Evolutionary conservation across 2,797 vertebrate genomes (phyloP).

Genomic region (Morelia viridis): DNA sequence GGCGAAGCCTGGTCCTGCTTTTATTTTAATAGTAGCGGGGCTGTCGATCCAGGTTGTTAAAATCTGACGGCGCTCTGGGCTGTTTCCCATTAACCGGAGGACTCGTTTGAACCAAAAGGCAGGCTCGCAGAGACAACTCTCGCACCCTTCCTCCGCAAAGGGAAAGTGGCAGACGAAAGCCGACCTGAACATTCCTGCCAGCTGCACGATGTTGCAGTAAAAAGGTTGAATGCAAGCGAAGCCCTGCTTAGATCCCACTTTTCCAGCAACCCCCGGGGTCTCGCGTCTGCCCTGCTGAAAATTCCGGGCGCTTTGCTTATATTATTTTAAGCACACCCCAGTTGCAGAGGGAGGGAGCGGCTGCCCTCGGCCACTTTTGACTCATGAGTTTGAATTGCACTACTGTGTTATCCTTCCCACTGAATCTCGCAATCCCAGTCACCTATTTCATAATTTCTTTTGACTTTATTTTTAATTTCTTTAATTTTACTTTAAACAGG

Average conservation of each 20-base stretch:
- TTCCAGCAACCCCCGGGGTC: neutral
- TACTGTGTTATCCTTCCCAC: too few relatives aligned
- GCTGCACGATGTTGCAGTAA: neutral
- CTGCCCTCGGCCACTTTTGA: neutral
- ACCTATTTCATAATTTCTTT: neutral
- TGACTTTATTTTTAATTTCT: neutral
- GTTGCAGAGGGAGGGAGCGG: neutral
- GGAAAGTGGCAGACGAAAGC: neutral
- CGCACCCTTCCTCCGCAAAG: neutral
- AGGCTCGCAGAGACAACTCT: neutral
- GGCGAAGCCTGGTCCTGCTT: neutral
- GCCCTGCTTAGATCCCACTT: neutral
- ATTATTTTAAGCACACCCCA: neutral
- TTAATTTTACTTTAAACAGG: neutral
- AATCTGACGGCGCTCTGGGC: neutral
- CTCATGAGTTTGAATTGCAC: neutral
- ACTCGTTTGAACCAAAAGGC: neutral
- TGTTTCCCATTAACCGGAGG: neutral
- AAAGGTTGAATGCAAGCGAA: neutral
- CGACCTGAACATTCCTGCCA: neutral
- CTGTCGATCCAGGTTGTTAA: neutral
- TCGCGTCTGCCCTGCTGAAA: too few relatives aligned
- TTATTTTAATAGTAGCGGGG: neutral
- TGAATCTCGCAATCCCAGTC: too few relatives aligned
- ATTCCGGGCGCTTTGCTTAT: neutral